Evolutionary conservation across 1,140 invertebrate species (phyloP), one percentile per base, ranked within the genome.

Genomic region (Heliothis subflexa): DNA sequence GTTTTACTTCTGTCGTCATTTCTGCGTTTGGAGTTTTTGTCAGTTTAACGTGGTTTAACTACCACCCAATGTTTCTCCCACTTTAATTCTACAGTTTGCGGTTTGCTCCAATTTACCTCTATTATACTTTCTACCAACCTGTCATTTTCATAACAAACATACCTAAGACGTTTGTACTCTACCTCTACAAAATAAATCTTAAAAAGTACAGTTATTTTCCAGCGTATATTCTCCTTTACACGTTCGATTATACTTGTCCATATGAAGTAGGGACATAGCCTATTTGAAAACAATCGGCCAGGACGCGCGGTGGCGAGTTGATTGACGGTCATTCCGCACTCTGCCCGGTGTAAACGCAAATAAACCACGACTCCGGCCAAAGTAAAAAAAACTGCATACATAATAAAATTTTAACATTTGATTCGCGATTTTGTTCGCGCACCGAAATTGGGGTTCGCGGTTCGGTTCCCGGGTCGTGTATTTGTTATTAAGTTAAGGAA

Each of bases 251-350:
- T 83, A 61, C 82, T 55, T 62, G 49, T 57, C 79, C 82, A 72
- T 83, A 81, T 52, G 49, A 57, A 75, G 77, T 61, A 18, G 55
- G 55, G 40, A 55, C 74, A 55, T 62, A 54, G n/a, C 45, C 54
- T 54, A 83, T 83, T 83, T 81, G 79, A 83, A 83, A 74, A 83
- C 82, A 83, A 83, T 83, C 82, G 82, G n/a, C 40, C 12, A 64
- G 55, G 72, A 62, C 72, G 57, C 18, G 28, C 77, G 68, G 78
- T 72, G 78, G 49, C 25, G 47, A 5, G 13, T 54, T 83, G 82
- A 83, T 83, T 83, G 82, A 83, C 82, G 40, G 79, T 52, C 40
- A 47, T 49, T 62, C 70, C 14, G 4, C 21, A 40, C 66, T n/a
- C 49, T 13, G 59, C 47, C 55, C 70, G 14, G 75, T 78, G 78